Evolutionary conservation across 2,888 invertebrate species (phyloP).

Genomic region (Dyspetes luteomarginatus): DNA sequence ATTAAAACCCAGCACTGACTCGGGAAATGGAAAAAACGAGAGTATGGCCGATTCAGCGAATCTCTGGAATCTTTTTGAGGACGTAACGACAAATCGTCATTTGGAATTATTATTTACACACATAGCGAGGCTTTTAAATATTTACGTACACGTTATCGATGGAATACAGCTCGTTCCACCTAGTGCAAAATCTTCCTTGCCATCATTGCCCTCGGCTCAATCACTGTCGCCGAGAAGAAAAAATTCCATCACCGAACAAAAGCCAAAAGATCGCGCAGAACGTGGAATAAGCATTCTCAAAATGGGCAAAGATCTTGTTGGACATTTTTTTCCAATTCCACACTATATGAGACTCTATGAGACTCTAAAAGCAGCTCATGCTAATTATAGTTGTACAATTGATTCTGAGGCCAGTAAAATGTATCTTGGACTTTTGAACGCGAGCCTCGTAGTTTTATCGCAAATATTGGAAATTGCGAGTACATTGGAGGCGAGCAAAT

Average conservation of each 20-base stretch:
- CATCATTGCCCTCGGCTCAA: slow-evolving; percentile 84
- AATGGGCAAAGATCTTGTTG: slow-evolving; percentile 84
- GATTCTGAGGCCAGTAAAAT: slow-evolving; percentile 91
- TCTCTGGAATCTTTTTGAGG: slow-evolving; percentile 76
- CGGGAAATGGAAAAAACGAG: slow-evolving; percentile 69
- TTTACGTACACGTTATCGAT: slow-evolving; percentile 90
- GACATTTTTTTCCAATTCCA: slow-evolving; percentile 88
- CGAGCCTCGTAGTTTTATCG: slow-evolving; percentile 87
- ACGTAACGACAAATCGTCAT: slow-evolving; percentile 80
- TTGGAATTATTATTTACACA: slow-evolving; percentile 88
- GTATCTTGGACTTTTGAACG: slow-evolving; percentile 88
- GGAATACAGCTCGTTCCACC: slow-evolving; percentile 86
- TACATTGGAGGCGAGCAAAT: slow-evolving; percentile 88
- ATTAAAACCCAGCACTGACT: slow-evolving; percentile 81
- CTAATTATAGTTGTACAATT: slow-evolving; percentile 94
- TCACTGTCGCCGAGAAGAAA: slow-evolving; percentile 84
- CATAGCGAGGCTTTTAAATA: slow-evolving; percentile 89
- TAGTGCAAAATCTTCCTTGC: slow-evolving; percentile 85
- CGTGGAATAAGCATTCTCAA: slow-evolving; percentile 47
- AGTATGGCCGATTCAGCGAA: slow-evolving; percentile 56
- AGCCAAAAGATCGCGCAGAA: slow-evolving; percentile 83
- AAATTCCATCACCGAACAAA: slow-evolving; percentile 75
- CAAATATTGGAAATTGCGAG: slow-evolving; percentile 89
- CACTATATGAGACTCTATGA: slow-evolving; percentile 95
- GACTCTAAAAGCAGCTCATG: slow-evolving; percentile 91